Conservation (phyloP, 2,888 invertebrate species). For the Ceramica pisi region DNA sequence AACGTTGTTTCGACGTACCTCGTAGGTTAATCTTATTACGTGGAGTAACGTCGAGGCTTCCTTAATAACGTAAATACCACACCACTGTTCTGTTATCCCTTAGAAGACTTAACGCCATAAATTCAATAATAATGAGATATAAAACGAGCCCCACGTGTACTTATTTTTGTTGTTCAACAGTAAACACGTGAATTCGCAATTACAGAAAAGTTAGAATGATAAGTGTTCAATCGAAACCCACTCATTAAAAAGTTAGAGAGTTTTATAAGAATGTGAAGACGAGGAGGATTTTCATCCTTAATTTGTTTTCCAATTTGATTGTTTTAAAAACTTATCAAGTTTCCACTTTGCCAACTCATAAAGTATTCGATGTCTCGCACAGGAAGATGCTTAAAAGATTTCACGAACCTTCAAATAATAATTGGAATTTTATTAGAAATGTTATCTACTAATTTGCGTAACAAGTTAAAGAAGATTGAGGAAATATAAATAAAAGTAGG, state of each 20-base stretch:
- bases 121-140: conserved; percentile 74
- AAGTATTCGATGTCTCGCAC: conserved; percentile 14
- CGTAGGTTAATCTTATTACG: conserved; percentile 85
- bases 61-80: conserved; percentile 83
- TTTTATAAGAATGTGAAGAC: conserved; percentile 4
- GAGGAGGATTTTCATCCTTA: conserved; percentile 25
- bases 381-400: conserved; percentile 8
- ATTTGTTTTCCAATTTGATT: conserved; percentile 39
- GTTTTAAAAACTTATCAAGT: conserved; percentile 14
- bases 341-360: conserved; percentile 6
- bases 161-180: conserved; percentile 32
- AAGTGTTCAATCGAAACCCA: conserved; percentile 7
- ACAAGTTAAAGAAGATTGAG: conserved; percentile 15
- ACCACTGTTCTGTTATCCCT: conserved; percentile 77
- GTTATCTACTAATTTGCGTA: conserved; percentile 34
- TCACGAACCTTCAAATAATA: neutral
- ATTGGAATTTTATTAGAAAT: conserved; percentile 19
- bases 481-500: conserved; percentile 29
- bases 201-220: conserved; percentile 17
- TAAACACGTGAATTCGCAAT: conserved; percentile 18
- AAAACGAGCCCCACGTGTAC: conserved; percentile 29
- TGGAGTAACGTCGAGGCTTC: conserved; percentile 83
- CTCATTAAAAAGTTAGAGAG: conserved; percentile 31
- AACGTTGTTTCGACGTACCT: conserved; percentile 66
- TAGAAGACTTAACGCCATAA: conserved; percentile 71